Evolutionary conservation across 1,140 invertebrate genomes (phyloP), one percentile per base, ranked within the genome.

Genomic region (Nephila pilipes): DNA sequence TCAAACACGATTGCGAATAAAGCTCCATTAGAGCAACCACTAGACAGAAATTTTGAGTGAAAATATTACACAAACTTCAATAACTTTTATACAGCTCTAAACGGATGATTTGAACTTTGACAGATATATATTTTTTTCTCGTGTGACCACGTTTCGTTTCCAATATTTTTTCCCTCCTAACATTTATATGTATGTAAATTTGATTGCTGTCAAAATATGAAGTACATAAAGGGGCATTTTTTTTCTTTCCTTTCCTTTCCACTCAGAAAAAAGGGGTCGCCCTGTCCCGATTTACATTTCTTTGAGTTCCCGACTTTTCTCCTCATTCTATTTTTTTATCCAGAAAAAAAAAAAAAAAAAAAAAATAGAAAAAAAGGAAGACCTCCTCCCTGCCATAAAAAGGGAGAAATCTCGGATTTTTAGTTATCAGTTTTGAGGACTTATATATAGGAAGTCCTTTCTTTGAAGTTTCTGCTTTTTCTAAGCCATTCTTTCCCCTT

Each of bases 341-440:
- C 32, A 3, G 16, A 36, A 65, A 65, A 60, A 65, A 65, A 25
- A 55, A 29, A 12, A 55, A 83, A 57, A 57, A 83, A 83, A 55
- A 36, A 29, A 12, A 55, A 83, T 29, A 57, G 55, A 83, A 55
- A 36, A 54, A 81, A n/a, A 22, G 54, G n/a, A 55, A 36, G 29
- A 60, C 36, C 16, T 22, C 57, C 57, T 58, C 20, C 57, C 38
- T 14, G 80, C 18, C 8, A 18, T 46, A 83, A 46, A 55, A 46
- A 46, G 36, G 14, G 14, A 38, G 80, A 81, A 87, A 38, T 36
- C 85, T 60, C 57, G 85, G 55, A 87, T 87, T 87, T 81, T 87
- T 87, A 87, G 85, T 87, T 87, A 87, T 87, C 85, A 87, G 85
- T 87, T 83, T 87, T 87, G 85, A 87, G 32, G 85, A 87, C 85